Evolutionary conservation across 2,888 invertebrate genomes (phyloP).

Genomic region (Drosophila mulleri): DNA sequence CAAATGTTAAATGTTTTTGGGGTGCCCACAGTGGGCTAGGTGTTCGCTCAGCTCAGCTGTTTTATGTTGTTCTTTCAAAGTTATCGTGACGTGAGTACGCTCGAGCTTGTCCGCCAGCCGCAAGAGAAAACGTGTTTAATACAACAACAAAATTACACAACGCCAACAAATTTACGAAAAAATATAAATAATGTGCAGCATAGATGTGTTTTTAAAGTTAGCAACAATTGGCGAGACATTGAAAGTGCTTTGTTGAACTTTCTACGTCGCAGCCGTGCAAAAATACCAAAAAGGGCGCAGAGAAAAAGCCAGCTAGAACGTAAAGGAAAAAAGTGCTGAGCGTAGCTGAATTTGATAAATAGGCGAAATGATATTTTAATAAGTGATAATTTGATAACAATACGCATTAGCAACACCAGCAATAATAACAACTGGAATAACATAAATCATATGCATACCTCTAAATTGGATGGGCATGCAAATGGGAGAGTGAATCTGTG

Average conservation of each 20-base stretch:
- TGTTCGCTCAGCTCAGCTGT: conserved; percentile 50
- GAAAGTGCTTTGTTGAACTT: conserved; percentile 18
- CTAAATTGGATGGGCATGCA: conserved; percentile 19
- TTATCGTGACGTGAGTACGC: conserved; percentile 48
- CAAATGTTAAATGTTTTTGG: conserved; percentile 8
- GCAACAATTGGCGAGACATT: background rate
- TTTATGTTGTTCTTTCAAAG: conserved; percentile 63
- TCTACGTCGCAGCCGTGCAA: conserved; percentile 49
- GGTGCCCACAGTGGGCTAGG: conserved; percentile 10
- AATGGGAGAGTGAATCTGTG: conserved; percentile 12
- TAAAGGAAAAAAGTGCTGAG: conserved; percentile 36
- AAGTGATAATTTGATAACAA: conserved; percentile 74
- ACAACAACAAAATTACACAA: conserved; percentile 23
- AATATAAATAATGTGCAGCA: conserved; percentile 10
- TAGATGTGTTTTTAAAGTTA: background rate
- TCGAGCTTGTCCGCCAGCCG: conserved; percentile 25
- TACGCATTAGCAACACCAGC: conserved; percentile 33
- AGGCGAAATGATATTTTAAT: conserved; percentile 36
- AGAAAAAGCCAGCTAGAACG: conserved; percentile 27
- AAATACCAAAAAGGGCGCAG: conserved; percentile 37
- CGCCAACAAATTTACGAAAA: background rate
- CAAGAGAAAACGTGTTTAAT: conserved; percentile 64
- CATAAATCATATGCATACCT: conserved; percentile 11
- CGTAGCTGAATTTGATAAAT: conserved; percentile 42
- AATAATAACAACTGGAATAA: conserved; percentile 13